A percentile compares a stretch with the other conserved stretches of the same genome.
Evolutionary conservation across 2,797 vertebrate species (phyloP).

Genomic region (Antennarius maculatus): DNA sequence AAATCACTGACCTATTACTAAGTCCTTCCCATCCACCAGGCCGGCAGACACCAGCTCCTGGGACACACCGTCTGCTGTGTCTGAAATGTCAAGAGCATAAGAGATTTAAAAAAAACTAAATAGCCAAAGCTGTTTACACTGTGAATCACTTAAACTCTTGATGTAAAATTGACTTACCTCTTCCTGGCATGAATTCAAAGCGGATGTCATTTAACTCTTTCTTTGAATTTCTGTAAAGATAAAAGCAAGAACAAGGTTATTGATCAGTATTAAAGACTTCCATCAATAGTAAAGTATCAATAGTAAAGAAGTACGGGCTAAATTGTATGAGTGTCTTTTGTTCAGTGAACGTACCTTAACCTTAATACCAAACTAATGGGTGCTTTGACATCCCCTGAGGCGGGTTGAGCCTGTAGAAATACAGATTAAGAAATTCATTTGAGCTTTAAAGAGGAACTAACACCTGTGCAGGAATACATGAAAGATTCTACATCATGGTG

Average conservation of each 20-base stretch:
- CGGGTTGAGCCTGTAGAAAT: constrained; percentile 56
- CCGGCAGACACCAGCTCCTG: constrained; percentile 98
- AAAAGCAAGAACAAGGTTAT: constrained; percentile 8
- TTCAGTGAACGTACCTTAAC: constrained; percentile 86
- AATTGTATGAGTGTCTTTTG: no score
- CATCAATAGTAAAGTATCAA: no score
- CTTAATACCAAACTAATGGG: constrained; percentile 96
- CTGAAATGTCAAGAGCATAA: constrained; percentile 70
- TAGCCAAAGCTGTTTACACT: background rate
- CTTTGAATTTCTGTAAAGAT: constrained; percentile 91
- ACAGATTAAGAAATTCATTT: constrained; percentile 4
- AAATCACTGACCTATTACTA: constrained; percentile 92
- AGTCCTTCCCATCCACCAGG: constrained; percentile 95
- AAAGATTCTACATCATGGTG: background rate
- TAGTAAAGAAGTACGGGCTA: no score
- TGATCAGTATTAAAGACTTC: no score
- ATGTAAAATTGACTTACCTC: constrained; percentile 82
- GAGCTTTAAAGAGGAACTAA: background rate
- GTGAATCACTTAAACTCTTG: no score
- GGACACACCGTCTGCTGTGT: constrained; percentile 97
- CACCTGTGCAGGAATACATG: background rate
- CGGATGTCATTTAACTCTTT: constrained; percentile 98
- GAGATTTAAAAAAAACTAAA: constrained; percentile 6
- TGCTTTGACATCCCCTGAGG: constrained; percentile 70
- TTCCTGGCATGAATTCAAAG: constrained; percentile 97